Evolutionary conservation across 2,797 vertebrate species (phyloP), one percentile per base, ranked within the genome.

Genomic region (Hippoglossus hippoglossus): DNA sequence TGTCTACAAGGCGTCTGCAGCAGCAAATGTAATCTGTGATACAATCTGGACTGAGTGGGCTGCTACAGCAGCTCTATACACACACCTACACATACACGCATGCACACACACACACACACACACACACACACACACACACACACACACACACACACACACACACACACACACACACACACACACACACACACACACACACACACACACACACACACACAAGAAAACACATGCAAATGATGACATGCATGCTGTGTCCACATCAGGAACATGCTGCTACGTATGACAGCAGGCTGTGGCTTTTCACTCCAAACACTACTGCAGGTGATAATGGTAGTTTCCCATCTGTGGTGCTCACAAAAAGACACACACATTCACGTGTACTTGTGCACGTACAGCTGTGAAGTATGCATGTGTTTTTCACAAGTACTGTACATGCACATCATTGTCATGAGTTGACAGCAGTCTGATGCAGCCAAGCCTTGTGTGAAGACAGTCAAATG

Each of bases 1-100:
- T 71, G 77, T 72, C 75, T 86, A 71, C 34, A 49, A 66, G 69
- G 61, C 39, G 18, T 71, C 82, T 71, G 63, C 69, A 86, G 79
- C 79, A 80, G 82, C 77, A 86, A 88, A 90, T 83, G 82, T 75
- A 85, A 85, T 87, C 79, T 77, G 67, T 70, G 68, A 83, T 78
- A 62, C 78, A 86, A 88, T 87, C 81, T 84, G 82, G 80, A 71
- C 72, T 82, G 79, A 87, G 89, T 88, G 84, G 82, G 86, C 72
- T 63, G 80, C 57, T 58, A 64, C 71, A 85, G 77, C 74, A 88
- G 70, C 70, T 83, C 67, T 54, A 77, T 44, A 73, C 67, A 16
- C 19, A 54, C 52, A 44, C 34, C 41, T 31, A 65, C 57, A 75
- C 36, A 67, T 18, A 54, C 44, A 44, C 22, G 15, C 39, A 15